phyloP scores from a whole-genome alignment of 2,113 vertebrate genomes.

The Anarrhichthys ocellatus region DNA sequence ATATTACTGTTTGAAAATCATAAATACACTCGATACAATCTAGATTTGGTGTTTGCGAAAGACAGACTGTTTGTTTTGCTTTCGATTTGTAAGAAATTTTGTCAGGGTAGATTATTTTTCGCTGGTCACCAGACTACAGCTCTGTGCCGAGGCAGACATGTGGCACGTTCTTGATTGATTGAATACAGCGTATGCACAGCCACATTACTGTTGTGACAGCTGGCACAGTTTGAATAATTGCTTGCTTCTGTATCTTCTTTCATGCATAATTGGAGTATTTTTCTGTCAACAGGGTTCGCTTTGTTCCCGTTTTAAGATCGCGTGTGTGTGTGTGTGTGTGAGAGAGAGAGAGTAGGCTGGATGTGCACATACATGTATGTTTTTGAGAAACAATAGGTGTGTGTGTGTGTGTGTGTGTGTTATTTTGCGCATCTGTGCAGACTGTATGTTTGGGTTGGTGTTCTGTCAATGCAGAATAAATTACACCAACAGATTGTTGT shows the following conservation, averaged over 20 bases:
- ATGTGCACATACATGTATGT: background rate
- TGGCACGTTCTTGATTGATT: slow-evolving; percentile 63
- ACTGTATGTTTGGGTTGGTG: slow-evolving; percentile 25
- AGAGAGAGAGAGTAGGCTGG: background rate
- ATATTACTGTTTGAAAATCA: background rate
- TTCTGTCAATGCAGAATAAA: slow-evolving; percentile 42
- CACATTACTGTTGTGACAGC: slow-evolving; percentile 68
- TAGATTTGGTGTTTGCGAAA: slow-evolving; percentile 15
- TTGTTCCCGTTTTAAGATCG: background rate
- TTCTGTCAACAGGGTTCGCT: slow-evolving; percentile 60
- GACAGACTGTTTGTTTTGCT: slow-evolving; percentile 18
- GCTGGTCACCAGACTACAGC: slow-evolving; percentile 34
- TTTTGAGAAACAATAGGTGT: background rate
- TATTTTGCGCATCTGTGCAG: slow-evolving; percentile 7
- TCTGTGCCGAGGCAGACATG: slow-evolving; percentile 36
- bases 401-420: background rate
- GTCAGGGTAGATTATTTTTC: slow-evolving; percentile 26
- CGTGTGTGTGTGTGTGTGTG: background rate
- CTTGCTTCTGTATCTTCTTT: slow-evolving; percentile 58
- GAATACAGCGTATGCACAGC: slow-evolving; percentile 56
- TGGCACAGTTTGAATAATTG: slow-evolving; percentile 74
- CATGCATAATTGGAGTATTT: slow-evolving; percentile 68
- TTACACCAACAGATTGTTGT: slow-evolving; percentile 48
- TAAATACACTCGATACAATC: background rate
- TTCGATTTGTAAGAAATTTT: slow-evolving; percentile 22